Evolutionary conservation across 2,797 vertebrate genomes (phyloP), one percentile per base, ranked within the genome.

Genomic region (Myripristis jacobus): DNA sequence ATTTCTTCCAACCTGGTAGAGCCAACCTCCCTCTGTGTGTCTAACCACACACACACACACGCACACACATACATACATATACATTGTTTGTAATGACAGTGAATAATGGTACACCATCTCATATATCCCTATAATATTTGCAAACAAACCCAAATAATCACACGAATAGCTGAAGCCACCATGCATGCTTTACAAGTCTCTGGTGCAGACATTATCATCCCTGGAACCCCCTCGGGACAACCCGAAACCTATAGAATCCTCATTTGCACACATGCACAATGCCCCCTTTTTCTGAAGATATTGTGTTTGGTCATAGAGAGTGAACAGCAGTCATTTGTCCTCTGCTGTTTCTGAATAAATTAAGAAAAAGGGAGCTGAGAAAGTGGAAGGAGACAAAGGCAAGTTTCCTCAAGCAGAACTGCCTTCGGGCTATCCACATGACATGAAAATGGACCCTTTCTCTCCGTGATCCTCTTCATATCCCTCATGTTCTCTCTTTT

Each of bases 1-100:
- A 92, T 91, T 92, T 93, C 91, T 94, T 84, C 91, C 88, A 53
- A 90, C 89, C 89, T 93, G 92, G 90, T 93, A 89, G 75, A 7
- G 81, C 87, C 86, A 89, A 58, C 78, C 59, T 75, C 6, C 11
- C 44, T 47, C 38, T 47, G 58, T 62, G 25, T n/a, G 18, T 25
- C 21, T 1, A 8, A 8, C 21, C 22, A 19, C 13, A 36, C 34
- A 36, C 34, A 58, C 65, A 47, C 16, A 50, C 31, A 65, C 34
- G 57, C n/a, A 43, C 66, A 73, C 38, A 60, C 0, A 25, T 19
- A 61, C 19, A 54, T 38, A 53, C 24, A 46, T 55, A n/a, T n/a
- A n/a, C n/a, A n/a, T n/a, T n/a, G n/a, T 9, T n/a, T 54, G 16
- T 27, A 75, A 21, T 31, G 2, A 46, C 22, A 70, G 15, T 53